Percentiles rank a stretch among this genome's conserved stretches.
Conservation (phyloP, 1,140 invertebrate species). For the Bilobella aurantiaca region DNA sequence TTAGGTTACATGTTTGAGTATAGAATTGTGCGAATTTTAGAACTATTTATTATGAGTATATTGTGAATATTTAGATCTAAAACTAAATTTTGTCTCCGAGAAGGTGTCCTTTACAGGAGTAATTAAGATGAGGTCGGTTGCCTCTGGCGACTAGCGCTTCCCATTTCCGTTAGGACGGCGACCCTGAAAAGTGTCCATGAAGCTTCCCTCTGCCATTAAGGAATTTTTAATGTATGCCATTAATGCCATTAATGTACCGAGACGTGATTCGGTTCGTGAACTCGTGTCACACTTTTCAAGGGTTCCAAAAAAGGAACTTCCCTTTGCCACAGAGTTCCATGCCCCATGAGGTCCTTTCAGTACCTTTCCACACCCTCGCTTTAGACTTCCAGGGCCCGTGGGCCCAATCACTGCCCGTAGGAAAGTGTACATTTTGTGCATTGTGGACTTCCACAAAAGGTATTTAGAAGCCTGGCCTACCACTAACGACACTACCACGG, state of each 20-base stretch:
- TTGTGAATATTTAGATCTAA: too few relatives aligned
- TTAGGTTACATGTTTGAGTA: too few relatives aligned
- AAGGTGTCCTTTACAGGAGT: constrained; percentile 14
- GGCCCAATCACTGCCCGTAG: not conserved
- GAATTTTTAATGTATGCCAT: not conserved
- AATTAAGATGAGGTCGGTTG: not conserved
- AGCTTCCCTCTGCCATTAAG: constrained; percentile 8
- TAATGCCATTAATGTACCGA: constrained; percentile 1
- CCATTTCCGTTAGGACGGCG: not conserved
- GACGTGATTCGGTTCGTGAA: not conserved
- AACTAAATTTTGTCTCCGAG: constrained; percentile 4
- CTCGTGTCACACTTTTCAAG: constrained; percentile 15
- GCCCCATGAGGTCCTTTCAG: not conserved
- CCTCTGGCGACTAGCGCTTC: constrained; percentile 13
- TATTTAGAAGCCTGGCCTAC: constrained; percentile 15
- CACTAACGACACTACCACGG: not conserved
- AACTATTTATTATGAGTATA: too few relatives aligned
- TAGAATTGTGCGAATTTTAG: too few relatives aligned
- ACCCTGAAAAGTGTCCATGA: constrained; percentile 16
- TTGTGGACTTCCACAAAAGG: constrained; percentile 10
- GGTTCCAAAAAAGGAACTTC: not conserved
- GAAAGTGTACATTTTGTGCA: constrained; percentile 2
- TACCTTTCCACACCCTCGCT: too few relatives aligned
- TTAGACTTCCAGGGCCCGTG: constrained; percentile 18
- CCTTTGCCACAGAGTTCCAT: not conserved